Evolutionary conservation across 1,140 invertebrate species (phyloP), one percentile per base, ranked within the genome.

Genomic region (Camponotus vicinus): DNA sequence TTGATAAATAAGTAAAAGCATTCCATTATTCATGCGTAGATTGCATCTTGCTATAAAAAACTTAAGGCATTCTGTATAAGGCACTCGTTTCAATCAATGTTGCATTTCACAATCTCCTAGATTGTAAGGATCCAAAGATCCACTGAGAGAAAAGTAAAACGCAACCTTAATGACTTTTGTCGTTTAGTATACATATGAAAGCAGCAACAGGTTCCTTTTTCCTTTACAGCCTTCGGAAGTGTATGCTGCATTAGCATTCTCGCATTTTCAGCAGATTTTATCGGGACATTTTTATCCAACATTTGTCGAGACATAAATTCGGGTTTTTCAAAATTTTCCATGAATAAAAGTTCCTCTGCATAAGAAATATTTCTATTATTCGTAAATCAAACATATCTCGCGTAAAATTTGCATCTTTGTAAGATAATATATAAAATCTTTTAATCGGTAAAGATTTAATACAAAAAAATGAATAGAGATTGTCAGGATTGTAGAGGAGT

Each of bases 121-220:
- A 69, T 3, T 18, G 15, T 21, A 67, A 40, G 11, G 18, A 21
- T 9, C 13, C 34, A 15, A 73, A 61, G 52, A 6, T 52, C 13
- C 18, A 52, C 13, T 15, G 49, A 13, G 52, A 21, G 37, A 27
- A 73, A 73, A 82, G 59, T 71, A 71, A 13, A 61, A 57, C 18
- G 3, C 6, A 57, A 15, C 15, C 37, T 79, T 52, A 52, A 73
- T 82, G 52, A 61, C 27, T 82, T 82, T 59, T 82, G 52, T 82
- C 52, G 52, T 82, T 45, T 40, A n/a, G 9, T 73, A 7, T 59
- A 3, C 55, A 11, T 59, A 45, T 59, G 7, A 82, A 18, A 18
- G 37, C 69, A 82, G 79, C 79, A 82, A 82, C 79, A 82, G 79
- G 79, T 82, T 71, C 40, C 11, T 67, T 67, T 69, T 82, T 71